Evolutionary conservation across 1,140 invertebrate genomes (phyloP), one percentile per base, ranked within the genome.

Genomic region (Rhysida immarginata): DNA sequence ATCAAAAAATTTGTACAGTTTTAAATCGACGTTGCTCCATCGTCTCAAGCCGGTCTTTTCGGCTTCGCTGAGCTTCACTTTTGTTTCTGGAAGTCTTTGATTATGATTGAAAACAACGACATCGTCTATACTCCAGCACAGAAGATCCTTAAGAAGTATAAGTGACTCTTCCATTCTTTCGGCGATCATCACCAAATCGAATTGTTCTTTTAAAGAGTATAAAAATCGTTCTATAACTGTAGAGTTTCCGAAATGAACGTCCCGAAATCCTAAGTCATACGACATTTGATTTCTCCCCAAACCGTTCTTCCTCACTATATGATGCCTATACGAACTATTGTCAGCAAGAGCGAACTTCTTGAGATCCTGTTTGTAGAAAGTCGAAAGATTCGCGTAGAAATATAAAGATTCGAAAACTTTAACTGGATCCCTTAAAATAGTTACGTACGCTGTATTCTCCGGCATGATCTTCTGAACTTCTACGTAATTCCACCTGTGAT

Each of bases 161-260:
- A 77, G 58, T 1, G 75, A 77, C 59, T 75, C 73, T 52, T 77
- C 74, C 61, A 77, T 72, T 58, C 71, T 66, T 59, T 78, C 76
- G 1, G 71, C 65, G 23, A 78, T 70, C 68, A 78, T 68, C 20
- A 78, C 69, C 2, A 77, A 62, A 56, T 72, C 65, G 60, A 78
- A 77, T 23, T 70, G 60, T 20, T 53, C 57, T 13, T 75, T 71
- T 1, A 74, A 60, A 27, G 65, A 58, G 24, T 56, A 44, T 24
- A 70, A 66, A 13, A 62, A 60, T 41, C 64, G 57, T 14, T 26
- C 21, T 11, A 67, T 50, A 16, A 44, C 50, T 20, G 53, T 35
- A 2, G 42, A 26, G 24, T 61, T 60, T 20, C 61, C 51, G 53
- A 67, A 65, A 42, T 58, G 23, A 44, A 59, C 52, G 35, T 56